Base-by-base conservation (phyloP, 2,888 invertebrate genomes). In the Tetranychus truncatus region DNA sequence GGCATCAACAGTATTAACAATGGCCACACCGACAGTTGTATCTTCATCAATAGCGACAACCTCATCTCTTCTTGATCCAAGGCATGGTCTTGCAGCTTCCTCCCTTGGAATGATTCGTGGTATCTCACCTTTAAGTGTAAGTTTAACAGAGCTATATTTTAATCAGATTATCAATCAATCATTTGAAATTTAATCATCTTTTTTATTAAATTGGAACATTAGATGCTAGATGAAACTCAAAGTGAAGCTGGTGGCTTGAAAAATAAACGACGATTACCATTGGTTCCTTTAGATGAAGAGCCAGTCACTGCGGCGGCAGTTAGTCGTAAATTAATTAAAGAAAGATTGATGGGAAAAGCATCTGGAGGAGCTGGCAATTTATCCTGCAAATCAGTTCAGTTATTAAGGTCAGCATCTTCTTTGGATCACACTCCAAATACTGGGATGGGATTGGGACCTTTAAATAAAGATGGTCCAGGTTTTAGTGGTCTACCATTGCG, bases 201-300 rank as follows among this genome's bases (percentile, higher is more conserved):
- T 34, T 34, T 34, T 5, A 3, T 5, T 5, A 34, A 34, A 34
- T 34, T 34, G 34, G 4, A 34, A 55, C 6, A 5, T 55, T 55
- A 55, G 55, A 55, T 55, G 55, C 7, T 55, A 15, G 55, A 55
- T 55, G 75, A 73, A n/a, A 75, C 75, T 44, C 75, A 73, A 72
- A 73, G 74, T 45, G 74, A 76, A 21, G 45, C 73, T 21, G 44
- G 73, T 18, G 66, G 67, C 6, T 65, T 18, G 45, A 74, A 71
- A 24, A 74, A 75, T 7, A 73, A 72, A 44, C 55, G 76, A 65
- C 74, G 76, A 69, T 67, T 77, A 21, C 77, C 77, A 20, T 46
- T 67, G 2, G 76, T 76, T 20, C 77, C 77, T 8, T 66, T 69
- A 21, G 76, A 77, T 65, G 77, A 77, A 66, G 76, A 76, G 45